A percentile compares a stretch with the other conserved stretches of the same genome.
phyloP scores from a whole-genome alignment of 2,113 vertebrate species.

The Cichladusa arquata region DNA sequence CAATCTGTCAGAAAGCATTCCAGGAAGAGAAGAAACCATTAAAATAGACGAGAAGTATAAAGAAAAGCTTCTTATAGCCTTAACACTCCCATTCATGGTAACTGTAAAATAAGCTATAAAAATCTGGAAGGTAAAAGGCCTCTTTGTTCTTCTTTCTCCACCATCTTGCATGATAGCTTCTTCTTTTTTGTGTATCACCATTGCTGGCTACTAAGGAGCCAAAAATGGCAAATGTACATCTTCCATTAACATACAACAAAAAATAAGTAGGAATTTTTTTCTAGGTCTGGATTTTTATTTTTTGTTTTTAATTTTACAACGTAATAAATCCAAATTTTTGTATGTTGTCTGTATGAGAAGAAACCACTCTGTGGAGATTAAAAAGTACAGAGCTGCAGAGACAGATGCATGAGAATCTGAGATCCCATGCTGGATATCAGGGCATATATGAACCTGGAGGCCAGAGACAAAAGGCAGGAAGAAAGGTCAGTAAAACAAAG shows the following conservation, averaged over 20 bases:
- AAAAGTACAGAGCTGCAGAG: not conserved
- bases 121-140: not conserved
- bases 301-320: not conserved
- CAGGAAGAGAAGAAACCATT: not conserved
- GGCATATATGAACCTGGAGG: not conserved
- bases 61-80: not conserved
- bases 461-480: accelerated
- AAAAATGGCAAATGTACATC: not conserved
- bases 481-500: not conserved
- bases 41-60: not conserved
- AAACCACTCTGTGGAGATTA: not conserved
- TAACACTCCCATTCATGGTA: not conserved
- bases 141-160: not conserved
- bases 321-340: not conserved
- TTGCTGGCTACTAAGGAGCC: not conserved
- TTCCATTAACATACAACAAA: not conserved
- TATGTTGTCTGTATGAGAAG: not conserved
- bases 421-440: not conserved
- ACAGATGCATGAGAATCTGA: not conserved
- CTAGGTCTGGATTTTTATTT: not conserved
- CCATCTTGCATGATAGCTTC: not conserved
- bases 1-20: not conserved
- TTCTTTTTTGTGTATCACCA: not conserved
- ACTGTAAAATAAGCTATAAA: not conserved
- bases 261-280: not conserved